Conservation (phyloP, 2,113 vertebrate genomes). For the Chaetops frenatus region DNA sequence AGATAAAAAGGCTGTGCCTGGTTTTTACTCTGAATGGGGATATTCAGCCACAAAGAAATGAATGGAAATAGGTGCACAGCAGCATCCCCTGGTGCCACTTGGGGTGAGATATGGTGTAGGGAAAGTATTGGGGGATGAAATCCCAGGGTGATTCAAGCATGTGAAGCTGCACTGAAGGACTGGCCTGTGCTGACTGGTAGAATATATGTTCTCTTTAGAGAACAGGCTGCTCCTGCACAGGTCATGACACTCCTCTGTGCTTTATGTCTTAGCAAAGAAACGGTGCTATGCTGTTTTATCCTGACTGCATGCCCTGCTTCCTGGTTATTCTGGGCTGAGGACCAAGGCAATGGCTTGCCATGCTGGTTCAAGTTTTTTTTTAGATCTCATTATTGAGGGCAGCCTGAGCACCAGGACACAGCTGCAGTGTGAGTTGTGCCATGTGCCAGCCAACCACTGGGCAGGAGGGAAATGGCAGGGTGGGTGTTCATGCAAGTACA, state of each 20-base stretch:
- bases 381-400: background rate
- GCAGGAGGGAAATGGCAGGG: background rate
- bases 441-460: rapidly evolving
- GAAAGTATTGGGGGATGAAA: background rate
- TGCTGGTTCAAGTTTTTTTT: background rate
- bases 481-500: background rate
- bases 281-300: background rate
- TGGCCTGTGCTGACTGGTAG: background rate
- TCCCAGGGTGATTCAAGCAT: background rate
- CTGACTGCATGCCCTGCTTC: background rate
- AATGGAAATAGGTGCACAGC: background rate
- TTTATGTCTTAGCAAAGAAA: background rate
- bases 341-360: background rate
- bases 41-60: background rate
- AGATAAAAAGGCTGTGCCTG: background rate
- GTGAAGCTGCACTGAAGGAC: background rate
- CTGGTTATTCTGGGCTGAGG: background rate
- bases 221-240: background rate
- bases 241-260: background rate
- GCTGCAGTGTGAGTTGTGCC: background rate
- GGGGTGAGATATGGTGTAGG: background rate
- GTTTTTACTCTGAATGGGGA: background rate
- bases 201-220: background rate
- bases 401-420: background rate
- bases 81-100: rapidly evolving